These are phyloP conservation scores for Apomyelois bistriatella DNA, from an alignment of 2,888 invertebrate genomes.

Conservation along the genomic window DNA sequence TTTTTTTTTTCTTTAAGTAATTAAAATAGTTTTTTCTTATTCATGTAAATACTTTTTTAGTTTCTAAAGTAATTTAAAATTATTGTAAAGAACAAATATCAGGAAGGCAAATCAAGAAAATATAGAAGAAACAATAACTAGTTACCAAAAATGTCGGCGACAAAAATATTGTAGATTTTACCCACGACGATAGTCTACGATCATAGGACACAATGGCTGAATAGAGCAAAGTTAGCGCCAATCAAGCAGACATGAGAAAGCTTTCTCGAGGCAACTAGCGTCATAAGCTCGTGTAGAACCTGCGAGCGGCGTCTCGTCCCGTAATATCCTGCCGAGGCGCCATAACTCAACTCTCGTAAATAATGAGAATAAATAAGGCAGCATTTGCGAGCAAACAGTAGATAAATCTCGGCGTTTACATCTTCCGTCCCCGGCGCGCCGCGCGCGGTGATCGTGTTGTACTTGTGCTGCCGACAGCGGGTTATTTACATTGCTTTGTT, in stretches of 20 bases:
- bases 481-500: neutral
- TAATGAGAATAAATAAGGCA: slow-evolving; percentile 4
- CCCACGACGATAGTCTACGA: too few species aligned
- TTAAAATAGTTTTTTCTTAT: too few species aligned
- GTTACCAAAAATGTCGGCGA: too few species aligned
- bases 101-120: too few species aligned
- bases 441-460: neutral
- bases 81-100: too few species aligned
- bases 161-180: too few species aligned
- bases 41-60: too few species aligned
- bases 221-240: neutral
- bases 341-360: slow-evolving; percentile 9
- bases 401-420: neutral
- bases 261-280: neutral
- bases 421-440: neutral
- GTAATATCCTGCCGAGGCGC: slow-evolving; percentile 1
- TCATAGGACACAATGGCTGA: too few species aligned
- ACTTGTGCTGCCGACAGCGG: neutral
- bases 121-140: too few species aligned
- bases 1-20: too few species aligned
- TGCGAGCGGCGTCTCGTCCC: neutral
- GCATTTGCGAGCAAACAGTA: neutral
- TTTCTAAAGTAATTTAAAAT: too few species aligned
- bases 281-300: neutral
- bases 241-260: neutral